Evolutionary conservation across 2,113 vertebrate genomes (phyloP), one percentile per base, ranked within the genome.

Genomic region (Pogonocichla stellata): DNA sequence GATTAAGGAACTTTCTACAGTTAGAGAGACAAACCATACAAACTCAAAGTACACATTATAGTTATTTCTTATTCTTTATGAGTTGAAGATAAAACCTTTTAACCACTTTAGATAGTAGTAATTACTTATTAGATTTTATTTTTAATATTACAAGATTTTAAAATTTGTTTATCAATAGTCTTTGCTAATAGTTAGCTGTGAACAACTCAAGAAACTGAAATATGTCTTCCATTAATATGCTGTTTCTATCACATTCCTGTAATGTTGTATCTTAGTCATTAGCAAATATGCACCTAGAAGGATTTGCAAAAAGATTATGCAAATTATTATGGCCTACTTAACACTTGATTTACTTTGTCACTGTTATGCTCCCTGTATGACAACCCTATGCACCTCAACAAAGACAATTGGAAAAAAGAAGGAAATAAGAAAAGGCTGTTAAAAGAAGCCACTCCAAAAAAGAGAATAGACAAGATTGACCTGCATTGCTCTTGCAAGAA

Each of bases 261-360:
- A 82, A 54, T 20, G 23, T 58, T 73, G 64, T 56, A 66, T 51
- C 64, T 67, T 61, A 92, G 43, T 61, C 80, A 79, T 79, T 96
- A 92, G 95, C 64, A 89, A 91, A 91, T 40, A 89, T 4, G 36
- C 43, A 93, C 83, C 57, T 95, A 91, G 77, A 84, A 90, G 86
- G 89, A 96, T 95, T 93, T 95, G 69, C 50, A 86, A 84, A 87
- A 86, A 57, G 91, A 93, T 95, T 96, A 95, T 87, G 86, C 31
- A 93, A 91, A 97, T 91, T 51, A 93, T 67, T 80, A 91, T 56
- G 83, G 72, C 86, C 88, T 94, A 92, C 86, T 95, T 97, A 95
- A 89, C 80, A 91, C 56, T 38, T 81, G 88, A 95, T 95, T 89
- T 88, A 84, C 51, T 95, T 91, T 84, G 84, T 81, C 89, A 94